These are phyloP conservation scores for Ericerus pela DNA, from an alignment of 1,140 invertebrate species.

Conservation along the genomic window DNA sequence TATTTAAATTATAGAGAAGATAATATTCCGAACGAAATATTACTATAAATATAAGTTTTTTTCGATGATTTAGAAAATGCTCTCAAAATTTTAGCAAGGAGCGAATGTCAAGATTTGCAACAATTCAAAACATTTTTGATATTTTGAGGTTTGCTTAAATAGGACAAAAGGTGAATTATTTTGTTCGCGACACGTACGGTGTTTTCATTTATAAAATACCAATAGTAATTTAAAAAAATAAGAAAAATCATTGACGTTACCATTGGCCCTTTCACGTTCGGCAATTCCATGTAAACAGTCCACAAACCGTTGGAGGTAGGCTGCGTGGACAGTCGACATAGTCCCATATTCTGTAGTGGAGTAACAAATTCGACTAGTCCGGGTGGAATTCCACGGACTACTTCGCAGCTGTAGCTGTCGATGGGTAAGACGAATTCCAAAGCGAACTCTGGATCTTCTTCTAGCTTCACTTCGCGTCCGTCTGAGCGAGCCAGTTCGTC, in stretches of 20 bases:
- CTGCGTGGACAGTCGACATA: conserved; percentile 78
- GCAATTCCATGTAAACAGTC: conserved; percentile 77
- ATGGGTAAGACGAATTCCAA: conserved; percentile 85
- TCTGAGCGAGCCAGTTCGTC: conserved; percentile 82
- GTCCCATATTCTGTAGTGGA: conserved; percentile 66
- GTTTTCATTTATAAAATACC: background rate
- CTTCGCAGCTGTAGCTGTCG: conserved; percentile 96
- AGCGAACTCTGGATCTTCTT: conserved; percentile 76
- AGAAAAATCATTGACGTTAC: conserved; percentile 15
- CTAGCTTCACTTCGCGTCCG: conserved; percentile 61
- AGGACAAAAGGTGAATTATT: no score
- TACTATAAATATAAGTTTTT: no score
- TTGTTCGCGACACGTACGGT: no score
- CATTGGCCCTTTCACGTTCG: conserved; percentile 21
- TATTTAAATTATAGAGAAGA: no score
- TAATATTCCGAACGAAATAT: no score
- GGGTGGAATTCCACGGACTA: conserved; percentile 80
- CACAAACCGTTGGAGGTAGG: conserved; percentile 79
- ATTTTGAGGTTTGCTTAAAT: no score
- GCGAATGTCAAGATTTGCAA: no score
- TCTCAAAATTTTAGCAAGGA: no score
- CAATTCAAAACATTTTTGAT: no score
- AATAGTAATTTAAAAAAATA: background rate
- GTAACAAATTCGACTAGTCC: conserved; percentile 68
- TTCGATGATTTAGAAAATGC: no score